Percentiles rank a stretch among this genome's conserved stretches.
phyloP scores from a whole-genome alignment of 2,113 vertebrate species.

The Corythaeola cristata region DNA sequence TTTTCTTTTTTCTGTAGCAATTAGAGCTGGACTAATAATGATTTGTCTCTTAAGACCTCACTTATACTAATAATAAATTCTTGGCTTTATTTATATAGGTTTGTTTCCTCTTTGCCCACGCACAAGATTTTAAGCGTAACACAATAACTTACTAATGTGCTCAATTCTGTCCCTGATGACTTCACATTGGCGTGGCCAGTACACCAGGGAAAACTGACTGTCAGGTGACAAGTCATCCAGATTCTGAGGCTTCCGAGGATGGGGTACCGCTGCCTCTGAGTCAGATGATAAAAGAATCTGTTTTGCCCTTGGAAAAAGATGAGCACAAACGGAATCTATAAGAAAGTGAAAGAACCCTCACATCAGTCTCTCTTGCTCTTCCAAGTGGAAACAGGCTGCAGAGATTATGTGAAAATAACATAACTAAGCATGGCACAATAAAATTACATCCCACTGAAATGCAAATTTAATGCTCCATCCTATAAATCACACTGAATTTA shows the following conservation, averaged over 20 bases:
- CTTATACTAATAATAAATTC: background rate
- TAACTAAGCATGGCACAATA: background rate
- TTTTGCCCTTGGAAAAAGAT: slow-evolving; percentile 68
- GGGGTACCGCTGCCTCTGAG: slow-evolving; percentile 59
- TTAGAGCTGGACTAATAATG: background rate
- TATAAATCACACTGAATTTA: slow-evolving; percentile 7
- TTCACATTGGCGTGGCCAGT: slow-evolving; percentile 78
- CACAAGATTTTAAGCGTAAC: background rate
- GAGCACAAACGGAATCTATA: slow-evolving; percentile 16
- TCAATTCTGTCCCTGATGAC: slow-evolving; percentile 74
- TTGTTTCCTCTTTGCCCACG: background rate
- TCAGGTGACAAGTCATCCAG: slow-evolving; percentile 57
- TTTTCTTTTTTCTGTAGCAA: background rate
- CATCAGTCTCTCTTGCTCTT: background rate
- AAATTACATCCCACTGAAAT: slow-evolving; percentile 1
- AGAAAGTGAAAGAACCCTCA: slow-evolving; percentile 10
- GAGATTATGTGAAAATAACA: background rate
- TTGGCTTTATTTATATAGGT: background rate
- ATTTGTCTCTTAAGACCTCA: background rate
- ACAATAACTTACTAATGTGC: slow-evolving; percentile 73
- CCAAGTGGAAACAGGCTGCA: background rate
- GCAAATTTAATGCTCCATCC: background rate
- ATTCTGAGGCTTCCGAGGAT: slow-evolving; percentile 64
- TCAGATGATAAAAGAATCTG: slow-evolving; percentile 72
- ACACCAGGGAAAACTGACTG: slow-evolving; percentile 55